Conservation (phyloP, 1,140 invertebrate genomes). For the Polypedilum vanderplanki region DNA sequence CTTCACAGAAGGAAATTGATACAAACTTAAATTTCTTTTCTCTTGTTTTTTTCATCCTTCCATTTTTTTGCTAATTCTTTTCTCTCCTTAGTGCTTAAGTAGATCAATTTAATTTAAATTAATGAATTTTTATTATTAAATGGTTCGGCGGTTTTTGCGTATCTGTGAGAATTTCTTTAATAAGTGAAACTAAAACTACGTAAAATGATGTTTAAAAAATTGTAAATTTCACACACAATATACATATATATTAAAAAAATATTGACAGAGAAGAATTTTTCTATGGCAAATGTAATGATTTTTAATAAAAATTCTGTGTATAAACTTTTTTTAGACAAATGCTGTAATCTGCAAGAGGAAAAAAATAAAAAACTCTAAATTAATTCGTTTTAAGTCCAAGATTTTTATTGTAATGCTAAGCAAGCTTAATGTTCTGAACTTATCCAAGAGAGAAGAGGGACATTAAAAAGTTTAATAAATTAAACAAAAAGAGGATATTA, state of each 20-base stretch:
- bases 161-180: conserved; percentile 7
- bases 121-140: background rate
- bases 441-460: background rate
- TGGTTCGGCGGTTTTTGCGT: conserved; percentile 16
- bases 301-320: conserved; percentile 10
- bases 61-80: background rate
- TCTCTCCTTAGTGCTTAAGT: background rate
- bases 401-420: conserved; percentile 14
- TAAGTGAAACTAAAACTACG: conserved; percentile 14
- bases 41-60: background rate
- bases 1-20: conserved; percentile 9
- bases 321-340: background rate
- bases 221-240: conserved; percentile 10
- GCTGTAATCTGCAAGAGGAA: background rate
- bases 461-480: background rate
- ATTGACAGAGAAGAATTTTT: background rate
- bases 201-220: conserved; percentile 4
- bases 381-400: conserved; percentile 18
- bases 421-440: background rate
- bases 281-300: background rate
- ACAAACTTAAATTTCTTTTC: background rate
- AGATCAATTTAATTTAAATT: conserved; percentile 15
- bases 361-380: background rate
- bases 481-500: too few relatives aligned
- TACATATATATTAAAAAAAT: background rate